These are phyloP conservation scores for Pharmacophagus antenor DNA, from an alignment of 2,888 invertebrate genomes.

Conservation along the genomic window DNA sequence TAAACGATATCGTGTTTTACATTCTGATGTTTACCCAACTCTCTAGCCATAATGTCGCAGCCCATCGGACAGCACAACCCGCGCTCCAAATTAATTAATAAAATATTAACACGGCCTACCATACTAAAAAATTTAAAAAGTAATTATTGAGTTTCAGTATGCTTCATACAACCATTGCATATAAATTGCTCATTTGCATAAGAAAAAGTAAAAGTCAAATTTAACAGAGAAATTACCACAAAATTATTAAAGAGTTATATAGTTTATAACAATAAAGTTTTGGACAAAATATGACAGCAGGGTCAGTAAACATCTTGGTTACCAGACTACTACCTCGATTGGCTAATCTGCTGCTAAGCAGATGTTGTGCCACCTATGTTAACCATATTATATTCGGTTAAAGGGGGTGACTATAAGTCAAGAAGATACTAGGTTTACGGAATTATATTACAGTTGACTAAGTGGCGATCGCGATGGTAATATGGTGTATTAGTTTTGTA, in stretches of 20 bases:
- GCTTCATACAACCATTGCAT: slow-evolving; percentile 64
- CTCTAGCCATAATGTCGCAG: slow-evolving; percentile 71
- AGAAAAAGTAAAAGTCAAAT: slow-evolving; percentile 52
- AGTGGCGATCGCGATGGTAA: no score
- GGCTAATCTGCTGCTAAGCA: slow-evolving; percentile 2
- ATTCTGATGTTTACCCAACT: slow-evolving; percentile 76
- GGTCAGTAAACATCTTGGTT: not conserved
- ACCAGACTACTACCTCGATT: not conserved
- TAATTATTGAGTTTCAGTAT: slow-evolving; percentile 66
- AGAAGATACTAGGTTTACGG: no score
- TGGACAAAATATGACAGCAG: no score
- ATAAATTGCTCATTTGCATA: slow-evolving; percentile 69
- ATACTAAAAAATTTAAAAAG: slow-evolving; percentile 73
- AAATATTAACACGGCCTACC: slow-evolving; percentile 68
- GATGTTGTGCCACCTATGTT: not conserved
- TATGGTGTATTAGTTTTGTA: no score
- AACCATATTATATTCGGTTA: not conserved
- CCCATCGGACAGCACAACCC: slow-evolving; percentile 60
- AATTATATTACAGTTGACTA: no score
- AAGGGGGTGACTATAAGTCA: no score
- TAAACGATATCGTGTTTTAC: slow-evolving; percentile 79
- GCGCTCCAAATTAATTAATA: slow-evolving; percentile 70
- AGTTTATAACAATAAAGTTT: not conserved
- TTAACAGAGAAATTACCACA: not conserved
- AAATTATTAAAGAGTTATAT: no score